A percentile compares a stretch with the other conserved stretches of the same genome.
Conservation (phyloP, 2,888 invertebrate genomes). For the Lithophane ornitopus region DNA sequence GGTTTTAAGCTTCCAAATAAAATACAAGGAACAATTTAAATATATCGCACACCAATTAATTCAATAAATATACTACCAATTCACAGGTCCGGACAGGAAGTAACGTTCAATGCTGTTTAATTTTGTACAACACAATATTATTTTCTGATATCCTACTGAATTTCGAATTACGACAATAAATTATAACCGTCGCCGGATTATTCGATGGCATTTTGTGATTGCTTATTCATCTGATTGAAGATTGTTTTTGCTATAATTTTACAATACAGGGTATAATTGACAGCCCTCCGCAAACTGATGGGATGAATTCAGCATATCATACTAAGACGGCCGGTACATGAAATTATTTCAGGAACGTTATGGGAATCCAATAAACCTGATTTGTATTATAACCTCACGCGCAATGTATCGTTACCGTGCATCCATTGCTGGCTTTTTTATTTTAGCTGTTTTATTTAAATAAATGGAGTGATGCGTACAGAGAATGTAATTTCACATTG, state of each 20-base stretch:
- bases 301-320: too few relatives aligned
- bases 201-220: background rate
- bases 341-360: too few relatives aligned
- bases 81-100: background rate
- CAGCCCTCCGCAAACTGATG: too few relatives aligned
- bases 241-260: background rate
- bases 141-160: conserved; percentile 1
- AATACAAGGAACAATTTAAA: background rate
- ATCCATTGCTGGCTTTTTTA: too few relatives aligned
- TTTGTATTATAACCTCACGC: too few relatives aligned
- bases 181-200: background rate
- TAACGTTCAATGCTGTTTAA: background rate
- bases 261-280: too few relatives aligned
- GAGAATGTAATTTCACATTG: too few relatives aligned
- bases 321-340: too few relatives aligned
- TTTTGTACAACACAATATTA: background rate
- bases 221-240: background rate
- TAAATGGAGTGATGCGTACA: too few relatives aligned
- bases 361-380: too few relatives aligned
- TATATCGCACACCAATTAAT: background rate
- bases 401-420: too few relatives aligned
- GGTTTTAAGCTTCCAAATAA: background rate
- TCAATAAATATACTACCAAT: background rate
- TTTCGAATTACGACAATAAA: background rate
- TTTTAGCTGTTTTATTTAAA: too few relatives aligned